A percentile compares a stretch with the other conserved stretches of the same genome.
Conservation (phyloP, 1,140 invertebrate genomes). For the Drosophila sproati region DNA sequence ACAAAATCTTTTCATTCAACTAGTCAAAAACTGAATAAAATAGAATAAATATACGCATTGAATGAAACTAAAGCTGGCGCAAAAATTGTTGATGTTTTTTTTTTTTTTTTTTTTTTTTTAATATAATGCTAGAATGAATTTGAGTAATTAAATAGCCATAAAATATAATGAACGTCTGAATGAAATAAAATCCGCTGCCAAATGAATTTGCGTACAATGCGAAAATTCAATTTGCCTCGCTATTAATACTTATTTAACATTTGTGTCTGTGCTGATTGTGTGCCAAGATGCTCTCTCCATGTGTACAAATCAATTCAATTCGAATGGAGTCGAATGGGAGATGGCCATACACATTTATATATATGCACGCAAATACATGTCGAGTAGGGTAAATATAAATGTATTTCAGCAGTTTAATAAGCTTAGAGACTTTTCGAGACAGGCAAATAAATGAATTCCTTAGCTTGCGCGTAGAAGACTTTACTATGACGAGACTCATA, state of each 20-base stretch:
- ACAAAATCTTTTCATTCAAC: conserved; percentile 10
- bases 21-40: conserved; percentile 7
- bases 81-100: conserved; percentile 49
- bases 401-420: no score
- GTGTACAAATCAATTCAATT: not conserved
- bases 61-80: conserved; percentile 60
- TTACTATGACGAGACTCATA: no score
- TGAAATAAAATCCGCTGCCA: conserved; percentile 47
- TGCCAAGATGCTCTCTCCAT: not conserved
- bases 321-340: not conserved
- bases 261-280: no score
- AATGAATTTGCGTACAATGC: conserved; percentile 39
- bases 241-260: conserved; percentile 32
- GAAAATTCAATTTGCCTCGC: conserved; percentile 66
- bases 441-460: no score
- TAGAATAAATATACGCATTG: conserved; percentile 17
- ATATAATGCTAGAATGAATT: conserved; percentile 34
- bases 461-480: no score
- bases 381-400: no score
- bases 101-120: not conserved
- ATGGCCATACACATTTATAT: not conserved
- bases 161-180: conserved; percentile 42
- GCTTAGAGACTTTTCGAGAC: no score
- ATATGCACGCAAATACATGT: no score
- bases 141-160: conserved; percentile 31